These are phyloP conservation scores for Synanthedon tipuliformis DNA, from an alignment of 2,888 invertebrate species.

Conservation along the genomic window DNA sequence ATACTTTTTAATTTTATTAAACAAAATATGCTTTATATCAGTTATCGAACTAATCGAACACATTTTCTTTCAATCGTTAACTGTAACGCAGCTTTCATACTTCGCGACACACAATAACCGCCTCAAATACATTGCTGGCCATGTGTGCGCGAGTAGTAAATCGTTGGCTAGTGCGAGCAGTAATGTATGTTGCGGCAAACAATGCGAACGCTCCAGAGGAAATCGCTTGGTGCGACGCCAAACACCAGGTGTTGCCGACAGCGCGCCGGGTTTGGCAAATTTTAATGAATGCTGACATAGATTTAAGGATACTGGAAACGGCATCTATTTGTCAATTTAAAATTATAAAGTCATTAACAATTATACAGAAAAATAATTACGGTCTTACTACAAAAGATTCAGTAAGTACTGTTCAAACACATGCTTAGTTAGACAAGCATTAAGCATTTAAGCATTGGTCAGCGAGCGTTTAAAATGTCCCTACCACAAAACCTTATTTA, in stretches of 20 bases:
- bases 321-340: too few species aligned
- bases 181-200: neutral
- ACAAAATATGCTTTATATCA: neutral
- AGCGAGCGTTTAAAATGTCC: too few species aligned
- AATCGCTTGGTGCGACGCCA: conserved; percentile 9
- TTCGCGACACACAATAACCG: neutral
- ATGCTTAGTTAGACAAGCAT: too few species aligned
- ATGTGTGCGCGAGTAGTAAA: neutral
- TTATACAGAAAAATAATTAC: too few species aligned
- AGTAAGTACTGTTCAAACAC: too few species aligned
- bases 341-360: too few species aligned
- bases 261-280: conserved; percentile 34
- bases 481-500: too few species aligned
- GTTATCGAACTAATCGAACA: neutral
- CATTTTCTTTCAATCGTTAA: neutral
- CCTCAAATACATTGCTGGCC: neutral
- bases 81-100: neutral
- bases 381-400: too few species aligned
- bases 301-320: neutral
- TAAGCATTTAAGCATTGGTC: too few species aligned
- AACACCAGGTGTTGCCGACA: conserved; percentile 34
- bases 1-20: neutral
- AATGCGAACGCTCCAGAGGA: conserved; percentile 4
- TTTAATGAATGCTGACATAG: conserved; percentile 51
- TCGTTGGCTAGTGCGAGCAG: neutral